Evolutionary conservation across 2,113 vertebrate genomes (phyloP).

Genomic region (Pseudopodoces humilis): DNA sequence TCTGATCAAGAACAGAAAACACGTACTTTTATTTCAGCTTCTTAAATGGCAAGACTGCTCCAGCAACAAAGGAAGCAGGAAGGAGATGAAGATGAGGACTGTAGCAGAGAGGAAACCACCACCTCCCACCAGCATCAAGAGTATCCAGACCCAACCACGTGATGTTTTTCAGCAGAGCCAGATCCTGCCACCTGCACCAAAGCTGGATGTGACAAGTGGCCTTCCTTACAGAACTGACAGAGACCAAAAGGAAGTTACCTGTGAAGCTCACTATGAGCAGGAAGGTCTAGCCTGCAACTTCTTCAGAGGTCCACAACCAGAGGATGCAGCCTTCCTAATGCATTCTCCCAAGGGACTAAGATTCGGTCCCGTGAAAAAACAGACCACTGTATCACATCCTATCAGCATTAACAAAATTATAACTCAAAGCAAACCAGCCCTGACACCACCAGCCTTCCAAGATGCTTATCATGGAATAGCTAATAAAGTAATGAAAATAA

Average conservation of each 20-base stretch:
- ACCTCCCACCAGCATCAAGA: background rate
- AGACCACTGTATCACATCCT: background rate
- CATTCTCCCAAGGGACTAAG: background rate
- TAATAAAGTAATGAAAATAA: background rate
- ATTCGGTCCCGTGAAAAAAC: background rate
- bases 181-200: background rate
- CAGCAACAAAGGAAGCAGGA: background rate
- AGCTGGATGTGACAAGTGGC: background rate
- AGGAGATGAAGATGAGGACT: background rate
- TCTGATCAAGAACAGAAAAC: background rate
- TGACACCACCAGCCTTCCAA: background rate
- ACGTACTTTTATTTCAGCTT: background rate
- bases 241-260: background rate
- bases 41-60: background rate
- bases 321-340: background rate
- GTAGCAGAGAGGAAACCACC: background rate
- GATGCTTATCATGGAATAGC: background rate
- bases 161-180: background rate
- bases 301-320: background rate
- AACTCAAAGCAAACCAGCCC: background rate
- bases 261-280: background rate
- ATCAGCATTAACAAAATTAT: background rate
- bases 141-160: rapidly evolving
- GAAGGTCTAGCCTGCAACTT: background rate
- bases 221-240: background rate